Percentiles rank a stretch among this genome's conserved stretches.
These are phyloP conservation scores for Polyploca ridens DNA, from an alignment of 2,888 invertebrate species.

Conservation along the genomic window DNA sequence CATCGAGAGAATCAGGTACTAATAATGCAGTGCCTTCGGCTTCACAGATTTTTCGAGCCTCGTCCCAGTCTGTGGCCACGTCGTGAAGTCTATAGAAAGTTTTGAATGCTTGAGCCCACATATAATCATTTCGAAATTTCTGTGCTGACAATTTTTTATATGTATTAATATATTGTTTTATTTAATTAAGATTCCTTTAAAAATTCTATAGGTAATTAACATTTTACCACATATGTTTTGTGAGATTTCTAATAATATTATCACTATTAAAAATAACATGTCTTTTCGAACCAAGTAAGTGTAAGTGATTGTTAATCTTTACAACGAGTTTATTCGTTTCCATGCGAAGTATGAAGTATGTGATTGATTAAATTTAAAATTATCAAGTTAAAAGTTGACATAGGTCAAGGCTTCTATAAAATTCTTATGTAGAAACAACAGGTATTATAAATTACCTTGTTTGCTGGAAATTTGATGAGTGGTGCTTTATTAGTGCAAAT, in stretches of 20 bases:
- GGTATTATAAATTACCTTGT: background rate
- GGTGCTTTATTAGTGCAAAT: no score
- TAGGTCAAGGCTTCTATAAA: background rate
- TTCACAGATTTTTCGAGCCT: slow-evolving; percentile 57
- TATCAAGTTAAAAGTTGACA: background rate
- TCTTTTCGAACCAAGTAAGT: slow-evolving; percentile 18
- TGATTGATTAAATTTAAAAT: background rate
- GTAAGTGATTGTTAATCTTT: slow-evolving; percentile 26
- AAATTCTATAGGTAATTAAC: slow-evolving; percentile 16
- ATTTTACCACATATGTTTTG: slow-evolving; percentile 29
- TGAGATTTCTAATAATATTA: slow-evolving; percentile 24
- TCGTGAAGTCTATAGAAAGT: slow-evolving; percentile 59
- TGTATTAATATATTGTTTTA: background rate
- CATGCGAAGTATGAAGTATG: background rate
- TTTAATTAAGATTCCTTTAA: slow-evolving; percentile 22
- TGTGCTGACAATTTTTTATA: slow-evolving; percentile 39
- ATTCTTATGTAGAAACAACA: background rate
- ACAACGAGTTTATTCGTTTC: slow-evolving; percentile 15
- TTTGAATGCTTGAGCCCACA: slow-evolving; percentile 56
- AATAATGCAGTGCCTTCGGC: slow-evolving; percentile 55
- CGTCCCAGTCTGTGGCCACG: slow-evolving; percentile 52
- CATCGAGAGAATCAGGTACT: slow-evolving; percentile 50
- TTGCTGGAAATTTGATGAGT: background rate
- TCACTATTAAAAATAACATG: slow-evolving; percentile 31
- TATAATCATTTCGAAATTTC: slow-evolving; percentile 58